Evolutionary conservation across 2,888 invertebrate genomes (phyloP), one percentile per base, ranked within the genome.

Genomic region (Ornithoptera priamus): DNA sequence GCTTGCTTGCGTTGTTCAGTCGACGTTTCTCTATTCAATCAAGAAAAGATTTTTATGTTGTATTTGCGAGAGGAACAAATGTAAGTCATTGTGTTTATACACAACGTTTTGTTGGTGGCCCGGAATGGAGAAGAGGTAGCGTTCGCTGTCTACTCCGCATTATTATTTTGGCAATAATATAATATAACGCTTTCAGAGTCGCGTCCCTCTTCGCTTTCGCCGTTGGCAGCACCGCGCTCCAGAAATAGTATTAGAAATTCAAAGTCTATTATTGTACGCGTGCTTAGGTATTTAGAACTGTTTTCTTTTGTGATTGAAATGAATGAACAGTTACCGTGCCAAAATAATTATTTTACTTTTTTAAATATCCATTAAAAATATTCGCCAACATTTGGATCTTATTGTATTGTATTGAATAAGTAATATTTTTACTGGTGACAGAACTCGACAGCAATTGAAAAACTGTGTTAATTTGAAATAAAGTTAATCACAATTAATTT

Each of bases 81-180:
- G 66, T 68, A 71, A 65, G 66, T 73, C 73, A 72, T 73, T 72
- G 70, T 70, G 57, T 59, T 53, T 22, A 12, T 46, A 17, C n/a
- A 36, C n/a, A 18, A 2, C 53, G 64, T 50, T 59, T 36, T 63
- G 58, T 50, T 20, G 66, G 58, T 66, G 62, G 50, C 57, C 59
- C 56, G 65, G 71, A 62, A 66, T 64, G 60, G 67, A 66, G 59
- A 67, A 63, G 61, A 61, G 58, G 20, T 65, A 22, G 58, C 76
- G 80, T 10, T 10, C 8, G 8, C 80, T 84, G 81, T 84, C 81
- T 83, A 79, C 77, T 83, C 79, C 67, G 74, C 81, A 78, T 83
- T 87, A 85, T 86, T 86, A 87, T 88, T 88, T 88, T 88, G 87
- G 86, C 86, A 88, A 88, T 88, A 88, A 86, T 87, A 86, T 86